Percentiles rank a stretch among this genome's conserved stretches.
phyloP scores from a whole-genome alignment of 2,797 vertebrate genomes.

The Hemitrygon akajei region DNA sequence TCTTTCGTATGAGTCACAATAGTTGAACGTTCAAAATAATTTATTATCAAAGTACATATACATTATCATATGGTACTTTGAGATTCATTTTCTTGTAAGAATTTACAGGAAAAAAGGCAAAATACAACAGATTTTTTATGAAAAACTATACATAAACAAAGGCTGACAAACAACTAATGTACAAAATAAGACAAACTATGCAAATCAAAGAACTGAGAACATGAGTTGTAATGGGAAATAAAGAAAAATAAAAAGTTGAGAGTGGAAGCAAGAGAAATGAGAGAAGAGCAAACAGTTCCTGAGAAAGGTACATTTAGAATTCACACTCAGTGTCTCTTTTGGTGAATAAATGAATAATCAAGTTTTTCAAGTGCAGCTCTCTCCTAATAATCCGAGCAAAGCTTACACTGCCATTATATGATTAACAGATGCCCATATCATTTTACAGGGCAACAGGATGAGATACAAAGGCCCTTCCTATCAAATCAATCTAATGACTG shows the following conservation, averaged over 20 bases:
- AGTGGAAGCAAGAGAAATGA: background rate
- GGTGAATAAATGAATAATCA: background rate
- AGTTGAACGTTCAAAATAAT: too few relatives aligned
- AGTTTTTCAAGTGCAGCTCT: background rate
- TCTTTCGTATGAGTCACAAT: background rate
- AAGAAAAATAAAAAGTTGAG: background rate
- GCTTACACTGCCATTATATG: background rate
- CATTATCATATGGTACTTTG: too few relatives aligned
- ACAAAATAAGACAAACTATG: too few relatives aligned
- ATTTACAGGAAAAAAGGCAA: too few relatives aligned
- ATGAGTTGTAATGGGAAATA: background rate
- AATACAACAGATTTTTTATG: too few relatives aligned
- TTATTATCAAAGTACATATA: too few relatives aligned
- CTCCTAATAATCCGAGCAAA: background rate
- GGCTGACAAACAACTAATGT: too few relatives aligned
- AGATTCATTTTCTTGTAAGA: too few relatives aligned
- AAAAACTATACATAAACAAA: too few relatives aligned
- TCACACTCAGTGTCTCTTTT: background rate
- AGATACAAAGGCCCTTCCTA: background rate
- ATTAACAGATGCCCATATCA: background rate
- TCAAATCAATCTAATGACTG: background rate
- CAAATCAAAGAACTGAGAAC: too few relatives aligned
- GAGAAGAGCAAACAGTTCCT: background rate
- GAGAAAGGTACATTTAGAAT: background rate
- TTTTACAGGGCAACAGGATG: background rate